phyloP scores from a whole-genome alignment of 1,140 invertebrate species.

The Drosophila kurseongensis region DNA sequence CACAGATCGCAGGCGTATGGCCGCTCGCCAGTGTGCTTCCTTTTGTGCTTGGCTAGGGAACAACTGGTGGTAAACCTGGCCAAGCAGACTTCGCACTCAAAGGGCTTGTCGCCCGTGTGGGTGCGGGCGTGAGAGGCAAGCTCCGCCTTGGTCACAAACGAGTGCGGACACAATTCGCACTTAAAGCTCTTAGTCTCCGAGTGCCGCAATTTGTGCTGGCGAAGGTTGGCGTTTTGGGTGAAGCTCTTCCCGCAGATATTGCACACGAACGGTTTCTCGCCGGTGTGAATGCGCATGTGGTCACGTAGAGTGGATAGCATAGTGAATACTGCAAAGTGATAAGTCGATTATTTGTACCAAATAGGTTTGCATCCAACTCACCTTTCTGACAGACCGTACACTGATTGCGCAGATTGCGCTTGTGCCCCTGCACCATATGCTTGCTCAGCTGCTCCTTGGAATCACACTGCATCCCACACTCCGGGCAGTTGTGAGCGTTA shows the following conservation, averaged over 20 bases:
- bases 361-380: constrained; percentile 29
- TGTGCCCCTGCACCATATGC: constrained; percentile 85
- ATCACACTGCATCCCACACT: constrained; percentile 78
- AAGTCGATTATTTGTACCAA: not conserved
- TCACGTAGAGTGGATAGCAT: constrained; percentile 86
- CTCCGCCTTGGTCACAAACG: constrained; percentile 85
- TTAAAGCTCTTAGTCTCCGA: constrained; percentile 86
- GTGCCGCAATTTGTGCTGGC: constrained; percentile 86
- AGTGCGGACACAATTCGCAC: constrained; percentile 84
- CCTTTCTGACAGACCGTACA: constrained; percentile 87
- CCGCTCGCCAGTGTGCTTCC: constrained; percentile 89
- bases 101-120: constrained; percentile 89
- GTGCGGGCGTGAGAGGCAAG: constrained; percentile 87
- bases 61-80: constrained; percentile 91
- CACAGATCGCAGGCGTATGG: constrained; percentile 95
- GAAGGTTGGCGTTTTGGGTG: constrained; percentile 86
- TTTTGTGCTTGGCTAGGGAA: constrained; percentile 89
- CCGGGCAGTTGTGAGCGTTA: constrained; percentile 62
- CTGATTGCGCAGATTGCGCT: constrained; percentile 86
- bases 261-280: constrained; percentile 84
- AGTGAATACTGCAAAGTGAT: constrained; percentile 80
- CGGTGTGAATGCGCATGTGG: constrained; percentile 84
- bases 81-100: constrained; percentile 90
- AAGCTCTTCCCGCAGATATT: constrained; percentile 84
- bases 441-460: constrained; percentile 82